These are phyloP conservation scores for Alentia gelatinosa DNA, from an alignment of 2,888 invertebrate genomes.

Conservation along the genomic window DNA sequence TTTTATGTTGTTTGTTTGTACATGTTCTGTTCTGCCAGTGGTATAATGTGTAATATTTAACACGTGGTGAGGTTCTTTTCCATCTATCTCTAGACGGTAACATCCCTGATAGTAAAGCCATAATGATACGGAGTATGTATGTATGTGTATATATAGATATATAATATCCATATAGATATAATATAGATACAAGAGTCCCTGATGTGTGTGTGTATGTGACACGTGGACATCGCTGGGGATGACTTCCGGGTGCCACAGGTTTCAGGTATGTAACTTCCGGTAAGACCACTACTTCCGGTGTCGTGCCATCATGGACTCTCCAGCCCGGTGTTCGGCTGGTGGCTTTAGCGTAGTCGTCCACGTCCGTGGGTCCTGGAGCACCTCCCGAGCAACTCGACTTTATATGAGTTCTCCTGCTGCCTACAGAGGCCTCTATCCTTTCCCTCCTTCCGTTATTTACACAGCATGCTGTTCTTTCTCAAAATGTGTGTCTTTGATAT, in stretches of 20 bases:
- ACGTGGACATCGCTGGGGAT: not conserved
- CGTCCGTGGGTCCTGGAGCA: no score
- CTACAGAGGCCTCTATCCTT: no score
- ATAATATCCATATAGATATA: not conserved
- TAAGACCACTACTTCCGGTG: no score
- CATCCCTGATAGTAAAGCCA: constrained; percentile 9
- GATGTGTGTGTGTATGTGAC: not conserved
- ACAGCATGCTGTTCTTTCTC: no score
- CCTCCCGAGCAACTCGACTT: no score
- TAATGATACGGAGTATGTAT: not conserved
- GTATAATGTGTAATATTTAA: not conserved
- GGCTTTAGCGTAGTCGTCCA: no score
- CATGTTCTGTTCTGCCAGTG: not conserved
- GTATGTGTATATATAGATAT: constrained; percentile 18
- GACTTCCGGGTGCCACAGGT: not conserved
- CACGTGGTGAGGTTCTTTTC: constrained; percentile 15
- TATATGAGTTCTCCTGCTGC: no score
- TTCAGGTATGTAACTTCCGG: no score
- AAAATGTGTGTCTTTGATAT: no score
- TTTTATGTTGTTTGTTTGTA: not conserved
- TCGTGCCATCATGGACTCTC: no score
- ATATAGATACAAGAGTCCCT: constrained; percentile 11
- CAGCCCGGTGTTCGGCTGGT: no score
- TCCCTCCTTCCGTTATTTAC: no score
- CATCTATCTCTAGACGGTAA: not conserved